Evolutionary conservation across 2,888 invertebrate species (phyloP).

Genomic region (Campoplex nolae): DNA sequence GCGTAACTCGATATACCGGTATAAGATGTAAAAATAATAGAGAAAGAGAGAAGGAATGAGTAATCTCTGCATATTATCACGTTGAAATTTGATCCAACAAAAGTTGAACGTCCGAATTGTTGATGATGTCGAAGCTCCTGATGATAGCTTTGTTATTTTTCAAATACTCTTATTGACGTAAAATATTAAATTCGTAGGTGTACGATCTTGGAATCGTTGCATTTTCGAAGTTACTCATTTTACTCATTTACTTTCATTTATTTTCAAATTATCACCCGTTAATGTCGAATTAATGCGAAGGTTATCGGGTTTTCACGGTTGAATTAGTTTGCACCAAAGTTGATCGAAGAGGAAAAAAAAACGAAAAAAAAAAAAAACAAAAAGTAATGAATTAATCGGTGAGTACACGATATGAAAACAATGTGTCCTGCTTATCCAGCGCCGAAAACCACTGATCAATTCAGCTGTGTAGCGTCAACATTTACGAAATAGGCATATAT

Average conservation of each 20-base stretch:
- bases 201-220: too few relatives aligned
- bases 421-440: background rate
- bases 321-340: background rate
- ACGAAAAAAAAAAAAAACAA: too few relatives aligned
- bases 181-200: too few relatives aligned
- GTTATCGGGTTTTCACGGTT: background rate
- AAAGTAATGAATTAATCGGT: background rate
- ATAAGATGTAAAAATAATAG: slow-evolving; percentile 19
- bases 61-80: background rate
- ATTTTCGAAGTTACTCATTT: too few relatives aligned
- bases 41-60: background rate
- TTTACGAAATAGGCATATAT: slow-evolving; percentile 11
- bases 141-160: background rate
- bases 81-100: slow-evolving; percentile 23
- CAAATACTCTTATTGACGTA: too few relatives aligned
- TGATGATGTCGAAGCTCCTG: background rate
- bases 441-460: background rate
- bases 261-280: background rate
- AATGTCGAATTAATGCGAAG: background rate
- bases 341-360: background rate
- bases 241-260: background rate
- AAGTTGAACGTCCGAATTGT: slow-evolving; percentile 9
- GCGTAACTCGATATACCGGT: slow-evolving; percentile 39
- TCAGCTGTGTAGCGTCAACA: background rate
- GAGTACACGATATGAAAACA: background rate